Base-by-base conservation (phyloP, 2,113 vertebrate species). In the Hippocampus abdominalis region DNA sequence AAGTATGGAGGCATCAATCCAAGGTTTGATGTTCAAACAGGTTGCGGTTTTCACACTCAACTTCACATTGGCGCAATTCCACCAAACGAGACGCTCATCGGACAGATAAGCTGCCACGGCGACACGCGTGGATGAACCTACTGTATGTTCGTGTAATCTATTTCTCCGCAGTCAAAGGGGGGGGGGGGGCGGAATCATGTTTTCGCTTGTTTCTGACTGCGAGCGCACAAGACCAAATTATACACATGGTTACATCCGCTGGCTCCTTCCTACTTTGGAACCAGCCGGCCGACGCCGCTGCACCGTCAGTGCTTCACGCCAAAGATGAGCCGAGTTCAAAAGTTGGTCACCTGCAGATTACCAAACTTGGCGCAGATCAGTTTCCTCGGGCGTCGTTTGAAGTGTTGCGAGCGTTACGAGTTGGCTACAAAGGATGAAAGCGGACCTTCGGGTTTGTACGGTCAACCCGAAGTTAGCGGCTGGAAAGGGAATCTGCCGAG, bases 391-490 rank as follows among this genome's bases (percentile, higher is more conserved):
- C 1, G 15, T 46, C 81, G 86, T 87, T 86, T 86, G 84, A 87
- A 77, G 76, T 76, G 71, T 70, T 73, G 18, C 46, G 60, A 84
- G 79, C 82, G 85, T 85, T 83, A 81, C 78, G 64, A 78, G 66
- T 77, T 66, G 54, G 68, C 85, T 76, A 88, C 89, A 89, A 89
- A 84, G 86, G 87, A 83, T 89, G 88, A 90, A 90, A 90, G 88
- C 51, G 78, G 87, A 90, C 86, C 86, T 88, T 73, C n/a, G 44
- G 32, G 32, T 36, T 36, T 42, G 81, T 81, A 62, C 82, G 81
- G 73, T 78, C 78, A 84, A 82, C 71, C 69, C 75, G 63, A 44
- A 77, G 71, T 86, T 74, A 74, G 60, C 77, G 78, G 83, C 77
- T 86, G 76, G 78, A 82, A 77, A 75, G 72, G 66, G 80, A 75